Evolutionary conservation across 2,113 vertebrate species (phyloP).

Genomic region (Sorex araneus): DNA sequence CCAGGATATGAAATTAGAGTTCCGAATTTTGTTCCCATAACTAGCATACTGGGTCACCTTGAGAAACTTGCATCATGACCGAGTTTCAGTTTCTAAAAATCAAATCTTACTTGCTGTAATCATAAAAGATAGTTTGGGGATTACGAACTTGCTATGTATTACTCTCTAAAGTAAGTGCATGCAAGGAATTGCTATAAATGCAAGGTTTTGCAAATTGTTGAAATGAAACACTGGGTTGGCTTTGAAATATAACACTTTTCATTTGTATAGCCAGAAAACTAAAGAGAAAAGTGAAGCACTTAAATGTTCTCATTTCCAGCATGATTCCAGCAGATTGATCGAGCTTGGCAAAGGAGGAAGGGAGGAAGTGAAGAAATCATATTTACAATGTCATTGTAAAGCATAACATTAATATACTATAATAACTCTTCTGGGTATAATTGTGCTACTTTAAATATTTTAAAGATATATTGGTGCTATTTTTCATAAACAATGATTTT

Average conservation of each 20-base stretch:
- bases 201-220: slow-evolving; percentile 51
- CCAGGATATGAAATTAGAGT: slow-evolving; percentile 40
- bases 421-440: slow-evolving; percentile 24
- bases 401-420: not conserved
- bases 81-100: slow-evolving; percentile 62
- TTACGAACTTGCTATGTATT: slow-evolving; percentile 26
- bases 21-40: slow-evolving; percentile 35
- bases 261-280: slow-evolving; percentile 58
- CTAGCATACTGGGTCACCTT: slow-evolving; percentile 42
- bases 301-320: slow-evolving; percentile 30
- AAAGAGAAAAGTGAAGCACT: slow-evolving; percentile 45
- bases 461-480: not conserved
- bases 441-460: slow-evolving; percentile 39
- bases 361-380: not conserved
- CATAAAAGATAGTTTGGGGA: slow-evolving; percentile 23
- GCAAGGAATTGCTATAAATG: slow-evolving; percentile 53
- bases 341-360: slow-evolving; percentile 7
- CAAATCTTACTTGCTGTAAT: slow-evolving; percentile 58
- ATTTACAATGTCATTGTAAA: slow-evolving; percentile 35
- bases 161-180: slow-evolving; percentile 53
- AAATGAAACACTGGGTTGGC: slow-evolving; percentile 41
- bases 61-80: not conserved
- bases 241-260: slow-evolving; percentile 58
- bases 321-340: slow-evolving; percentile 8
- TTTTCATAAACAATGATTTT: slow-evolving; percentile 48